Evolutionary conservation across 2,797 vertebrate genomes (phyloP).

Genomic region (Falco peregrinus): DNA sequence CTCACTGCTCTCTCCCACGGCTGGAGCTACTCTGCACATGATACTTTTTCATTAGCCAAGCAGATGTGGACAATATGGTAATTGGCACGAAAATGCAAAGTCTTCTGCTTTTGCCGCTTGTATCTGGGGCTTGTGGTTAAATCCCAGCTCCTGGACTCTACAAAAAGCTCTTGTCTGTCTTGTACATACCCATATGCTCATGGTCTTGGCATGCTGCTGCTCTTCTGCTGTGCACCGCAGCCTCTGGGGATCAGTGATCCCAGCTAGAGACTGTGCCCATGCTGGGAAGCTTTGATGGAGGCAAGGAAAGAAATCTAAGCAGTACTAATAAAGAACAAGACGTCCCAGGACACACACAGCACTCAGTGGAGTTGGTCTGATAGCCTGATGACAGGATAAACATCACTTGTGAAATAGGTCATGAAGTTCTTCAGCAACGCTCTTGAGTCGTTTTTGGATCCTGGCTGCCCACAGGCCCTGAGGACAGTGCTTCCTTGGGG

Average conservation of each 20-base stretch:
- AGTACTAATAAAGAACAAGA: not conserved
- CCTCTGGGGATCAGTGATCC: not conserved
- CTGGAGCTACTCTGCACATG: too few relatives aligned
- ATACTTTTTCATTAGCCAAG: not conserved
- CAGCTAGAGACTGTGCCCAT: not conserved
- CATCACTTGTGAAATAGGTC: not conserved
- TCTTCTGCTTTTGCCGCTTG: not conserved
- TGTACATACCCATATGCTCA: rapidly evolving
- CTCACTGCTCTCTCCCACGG: too few relatives aligned
- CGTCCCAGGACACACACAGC: not conserved
- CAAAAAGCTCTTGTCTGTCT: not conserved
- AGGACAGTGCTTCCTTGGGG: not conserved
- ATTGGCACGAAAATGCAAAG: not conserved
- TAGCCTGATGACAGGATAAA: not conserved
- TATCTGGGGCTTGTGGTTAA: not conserved
- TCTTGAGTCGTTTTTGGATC: not conserved
- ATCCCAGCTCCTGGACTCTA: not conserved
- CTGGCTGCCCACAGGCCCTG: not conserved
- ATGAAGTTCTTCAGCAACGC: not conserved
- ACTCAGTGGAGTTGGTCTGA: not conserved
- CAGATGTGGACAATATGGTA: not conserved
- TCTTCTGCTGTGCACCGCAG: not conserved
- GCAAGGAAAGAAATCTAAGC: not conserved
- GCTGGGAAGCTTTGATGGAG: not conserved
- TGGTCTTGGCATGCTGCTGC: not conserved